Evolutionary conservation across 2,113 vertebrate species (phyloP).

Genomic region (Calidris pugnax): DNA sequence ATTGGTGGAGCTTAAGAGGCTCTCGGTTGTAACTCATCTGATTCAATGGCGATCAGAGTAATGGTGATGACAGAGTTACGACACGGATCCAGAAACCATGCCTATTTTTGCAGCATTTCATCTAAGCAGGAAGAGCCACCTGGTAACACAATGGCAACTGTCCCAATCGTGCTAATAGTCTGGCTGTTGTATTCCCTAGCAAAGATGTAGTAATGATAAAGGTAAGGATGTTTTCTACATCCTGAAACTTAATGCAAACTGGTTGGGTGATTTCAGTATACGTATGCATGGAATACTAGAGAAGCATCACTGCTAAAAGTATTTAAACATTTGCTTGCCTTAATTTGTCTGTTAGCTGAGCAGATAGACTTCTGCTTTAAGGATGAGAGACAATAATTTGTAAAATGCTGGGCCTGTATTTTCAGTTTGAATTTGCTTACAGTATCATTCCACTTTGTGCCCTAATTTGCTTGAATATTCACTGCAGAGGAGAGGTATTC

Average conservation of each 20-base stretch:
- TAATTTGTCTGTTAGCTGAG: neutral
- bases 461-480: slow-evolving; percentile 44
- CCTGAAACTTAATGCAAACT: neutral
- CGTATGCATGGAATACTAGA: neutral
- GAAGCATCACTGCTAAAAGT: neutral
- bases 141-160: neutral
- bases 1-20: neutral
- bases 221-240: neutral
- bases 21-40: neutral
- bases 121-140: neutral
- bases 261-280: neutral
- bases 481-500: slow-evolving; percentile 5
- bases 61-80: neutral
- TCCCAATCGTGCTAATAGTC: neutral
- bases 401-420: neutral
- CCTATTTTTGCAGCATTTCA: neutral
- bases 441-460: neutral
- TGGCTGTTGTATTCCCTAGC: neutral
- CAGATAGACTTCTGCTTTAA: slow-evolving; percentile 1
- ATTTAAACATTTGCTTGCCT: neutral
- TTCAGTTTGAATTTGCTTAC: slow-evolving; percentile 2
- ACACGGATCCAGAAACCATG: neutral
- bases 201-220: neutral
- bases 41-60: neutral
- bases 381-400: neutral